Evolutionary conservation across 2,888 invertebrate species (phyloP).

Genomic region (Epinotia demarniana): DNA sequence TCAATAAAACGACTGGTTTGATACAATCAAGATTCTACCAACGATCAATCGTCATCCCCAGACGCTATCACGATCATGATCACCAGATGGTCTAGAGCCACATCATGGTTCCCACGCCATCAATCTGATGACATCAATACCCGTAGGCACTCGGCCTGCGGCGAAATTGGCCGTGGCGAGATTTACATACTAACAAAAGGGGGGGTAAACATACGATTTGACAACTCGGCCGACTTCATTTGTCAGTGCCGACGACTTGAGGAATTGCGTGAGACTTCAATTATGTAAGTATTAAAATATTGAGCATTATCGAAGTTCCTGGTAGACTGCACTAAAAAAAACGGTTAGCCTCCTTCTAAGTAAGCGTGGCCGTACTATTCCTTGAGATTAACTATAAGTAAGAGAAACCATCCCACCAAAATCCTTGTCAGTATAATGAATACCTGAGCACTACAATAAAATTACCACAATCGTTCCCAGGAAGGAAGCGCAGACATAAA

Average conservation of each 20-base stretch:
- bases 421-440: background rate
- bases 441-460: slow-evolving; percentile 16
- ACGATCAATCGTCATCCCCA: background rate
- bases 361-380: background rate
- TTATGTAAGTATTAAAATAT: too few species aligned
- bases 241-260: background rate
- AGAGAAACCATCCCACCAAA: background rate
- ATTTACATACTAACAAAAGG: slow-evolving; percentile 49
- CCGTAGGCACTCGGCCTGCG: slow-evolving; percentile 63
- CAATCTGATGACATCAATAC: slow-evolving; percentile 52
- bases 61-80: background rate
- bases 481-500: slow-evolving; percentile 17
- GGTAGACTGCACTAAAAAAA: background rate
- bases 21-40: background rate
- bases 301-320: too few species aligned
- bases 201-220: slow-evolving; percentile 2
- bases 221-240: background rate
- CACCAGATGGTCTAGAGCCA: background rate
- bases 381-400: background rate
- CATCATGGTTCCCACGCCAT: slow-evolving; percentile 54
- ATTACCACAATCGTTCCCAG: slow-evolving; percentile 11
- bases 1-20: background rate
- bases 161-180: slow-evolving; percentile 59
- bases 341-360: background rate
- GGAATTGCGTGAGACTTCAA: background rate